Evolutionary conservation across 2,113 vertebrate genomes (phyloP).

Genomic region (Toxotes jaculatrix): DNA sequence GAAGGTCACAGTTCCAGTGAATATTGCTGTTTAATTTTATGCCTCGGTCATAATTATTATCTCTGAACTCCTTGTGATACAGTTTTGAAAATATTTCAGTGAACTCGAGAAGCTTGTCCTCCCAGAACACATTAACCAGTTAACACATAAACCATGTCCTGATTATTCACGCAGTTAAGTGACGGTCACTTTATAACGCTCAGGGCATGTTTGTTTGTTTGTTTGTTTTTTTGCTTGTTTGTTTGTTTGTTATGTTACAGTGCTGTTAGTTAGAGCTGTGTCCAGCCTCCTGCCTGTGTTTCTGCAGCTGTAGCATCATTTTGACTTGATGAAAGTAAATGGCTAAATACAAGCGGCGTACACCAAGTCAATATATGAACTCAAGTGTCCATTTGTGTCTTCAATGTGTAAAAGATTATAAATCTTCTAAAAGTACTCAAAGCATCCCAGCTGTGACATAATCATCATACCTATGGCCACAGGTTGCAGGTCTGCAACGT

Average conservation of each 20-base stretch:
- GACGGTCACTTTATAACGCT: background rate
- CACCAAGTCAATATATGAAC: background rate
- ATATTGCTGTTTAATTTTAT: background rate
- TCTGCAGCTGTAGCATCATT: background rate
- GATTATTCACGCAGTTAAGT: slow-evolving; percentile 3
- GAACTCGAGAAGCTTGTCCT: slow-evolving; percentile 23
- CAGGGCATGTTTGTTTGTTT: background rate
- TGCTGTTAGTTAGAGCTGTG: background rate
- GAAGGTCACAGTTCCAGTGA: background rate
- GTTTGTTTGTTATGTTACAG: background rate
- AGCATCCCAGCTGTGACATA: background rate
- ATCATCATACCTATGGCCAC: background rate
- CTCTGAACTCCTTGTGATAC: background rate
- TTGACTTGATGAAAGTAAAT: background rate
- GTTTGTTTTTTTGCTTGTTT: no score
- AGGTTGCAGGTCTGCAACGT: slow-evolving; percentile 83
- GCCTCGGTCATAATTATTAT: background rate
- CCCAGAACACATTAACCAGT: slow-evolving; percentile 7
- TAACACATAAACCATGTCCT: slow-evolving; percentile 12
- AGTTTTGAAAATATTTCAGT: background rate
- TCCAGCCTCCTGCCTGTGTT: background rate
- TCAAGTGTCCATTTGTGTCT: background rate
- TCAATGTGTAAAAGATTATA: background rate
- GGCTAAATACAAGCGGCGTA: background rate
- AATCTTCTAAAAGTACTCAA: background rate